Conservation (phyloP, 2,113 vertebrate genomes). For the Psephotus haematonotus region DNA sequence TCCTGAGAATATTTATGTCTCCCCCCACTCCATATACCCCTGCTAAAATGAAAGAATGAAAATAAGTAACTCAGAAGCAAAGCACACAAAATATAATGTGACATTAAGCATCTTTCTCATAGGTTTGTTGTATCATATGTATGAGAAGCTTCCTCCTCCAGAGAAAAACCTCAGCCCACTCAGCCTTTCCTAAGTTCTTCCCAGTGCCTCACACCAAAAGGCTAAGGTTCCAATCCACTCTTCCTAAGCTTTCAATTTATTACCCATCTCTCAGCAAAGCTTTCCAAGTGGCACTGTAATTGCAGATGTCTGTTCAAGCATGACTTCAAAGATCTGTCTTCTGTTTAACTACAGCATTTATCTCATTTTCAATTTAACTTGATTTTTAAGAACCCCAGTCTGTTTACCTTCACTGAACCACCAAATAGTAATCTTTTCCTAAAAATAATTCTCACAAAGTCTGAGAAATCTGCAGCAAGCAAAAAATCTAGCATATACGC, state of each 20-base stretch:
- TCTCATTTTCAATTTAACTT: not conserved
- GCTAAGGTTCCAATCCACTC: not conserved
- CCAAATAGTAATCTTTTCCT: not conserved
- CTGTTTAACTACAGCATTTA: not conserved
- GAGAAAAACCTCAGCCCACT: not conserved
- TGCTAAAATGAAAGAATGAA: not conserved
- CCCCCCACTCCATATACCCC: not conserved
- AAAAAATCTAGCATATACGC: not conserved
- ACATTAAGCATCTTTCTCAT: not conserved
- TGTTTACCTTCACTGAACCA: not conserved
- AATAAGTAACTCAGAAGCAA: not conserved
- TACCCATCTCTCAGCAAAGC: not conserved
- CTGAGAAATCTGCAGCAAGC: not conserved
- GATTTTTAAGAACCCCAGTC: not conserved
- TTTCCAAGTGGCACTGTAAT: not conserved
- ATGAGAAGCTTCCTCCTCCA: not conserved
- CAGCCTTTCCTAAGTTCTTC: not conserved
- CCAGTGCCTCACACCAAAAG: not conserved
- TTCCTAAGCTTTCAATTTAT: not conserved
- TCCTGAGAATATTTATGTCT: not conserved
- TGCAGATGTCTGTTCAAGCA: not conserved
- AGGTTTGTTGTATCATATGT: not conserved
- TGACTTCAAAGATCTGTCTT: not conserved
- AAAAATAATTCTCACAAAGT: not conserved
- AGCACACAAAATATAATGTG: not conserved